Evolutionary conservation across 1,140 invertebrate species (phyloP), one percentile per base, ranked within the genome.

Genomic region (Caenorhabditis latens): DNA sequence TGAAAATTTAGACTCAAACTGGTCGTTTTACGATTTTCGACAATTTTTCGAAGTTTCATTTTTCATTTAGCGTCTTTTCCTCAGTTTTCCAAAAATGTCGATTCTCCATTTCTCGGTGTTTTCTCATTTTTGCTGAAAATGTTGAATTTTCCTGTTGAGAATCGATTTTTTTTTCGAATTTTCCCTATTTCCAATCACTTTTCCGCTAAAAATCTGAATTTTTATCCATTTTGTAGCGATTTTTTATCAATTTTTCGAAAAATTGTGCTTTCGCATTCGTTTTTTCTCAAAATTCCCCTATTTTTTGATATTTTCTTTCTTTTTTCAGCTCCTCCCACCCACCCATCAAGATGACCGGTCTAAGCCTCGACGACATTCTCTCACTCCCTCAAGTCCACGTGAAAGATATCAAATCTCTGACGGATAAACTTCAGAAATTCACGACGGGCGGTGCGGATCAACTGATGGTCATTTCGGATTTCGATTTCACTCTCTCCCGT

Each of bases 401-500:
- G n/a, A 79, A 79, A 50, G 71, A 79, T 40, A 79, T 79, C 46
- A 79, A 79, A 24, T n/a, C 71, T n/a, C 46, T 79, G 14, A 79
- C 71, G 11, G 71, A 79, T 50, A 79, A 79, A 24, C 71, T 79
- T 24, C 46, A 48, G 53, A 79, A 79, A 21, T 50, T 79, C 46
- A 46, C 53, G 0, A 13, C 71, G 19, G 71, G 71, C 43, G 71
- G 71, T 50, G 71, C 71, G 19, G 71, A 79, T 50, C 71, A 79
- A 24, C 46, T 79, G 0, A 79, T 79, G 93, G 94, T 96, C 21
- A 95, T 96, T 19, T 95, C 95, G 11, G 96, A 96, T 92, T 96
- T 96, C 93, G 96, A 96, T 92, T 94, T 94, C 90, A 96, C 96
- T 16, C 93, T 96, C 55, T 96, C 95, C 5, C 95, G 95, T 91